Percentiles rank a stretch among this genome's conserved stretches.
phyloP scores from a whole-genome alignment of 2,113 vertebrate species.

The Propithecus coquereli region DNA sequence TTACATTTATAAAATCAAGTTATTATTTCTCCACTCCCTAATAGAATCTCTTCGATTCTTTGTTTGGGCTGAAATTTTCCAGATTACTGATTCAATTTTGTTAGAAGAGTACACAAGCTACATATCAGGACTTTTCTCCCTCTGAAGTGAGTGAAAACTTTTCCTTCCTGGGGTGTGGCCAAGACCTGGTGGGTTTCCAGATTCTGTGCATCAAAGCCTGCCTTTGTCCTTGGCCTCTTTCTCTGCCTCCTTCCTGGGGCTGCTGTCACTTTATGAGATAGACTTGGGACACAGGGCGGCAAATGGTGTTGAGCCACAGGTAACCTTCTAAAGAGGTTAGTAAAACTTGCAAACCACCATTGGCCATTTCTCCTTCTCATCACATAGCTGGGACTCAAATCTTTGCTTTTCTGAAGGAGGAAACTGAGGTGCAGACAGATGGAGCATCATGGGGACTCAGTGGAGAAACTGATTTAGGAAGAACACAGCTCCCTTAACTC shows the following conservation, averaged over 20 bases:
- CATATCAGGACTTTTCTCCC: neutral
- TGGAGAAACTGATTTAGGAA: neutral
- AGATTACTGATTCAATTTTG: slow-evolving; percentile 22
- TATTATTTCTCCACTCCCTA: neutral
- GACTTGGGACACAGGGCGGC: neutral
- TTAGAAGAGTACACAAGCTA: slow-evolving; percentile 10
- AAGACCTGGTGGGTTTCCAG: neutral
- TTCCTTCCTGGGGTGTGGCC: neutral
- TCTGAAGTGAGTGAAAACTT: neutral
- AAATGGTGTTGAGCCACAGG: neutral
- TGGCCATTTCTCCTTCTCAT: neutral
- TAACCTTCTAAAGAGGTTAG: neutral
- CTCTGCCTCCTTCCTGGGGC: neutral
- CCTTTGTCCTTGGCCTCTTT: neutral
- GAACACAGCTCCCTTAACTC: neutral
- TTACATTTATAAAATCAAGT: neutral
- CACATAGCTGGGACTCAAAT: neutral
- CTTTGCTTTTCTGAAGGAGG: neutral
- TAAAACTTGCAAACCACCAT: neutral
- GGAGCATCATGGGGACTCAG: neutral
- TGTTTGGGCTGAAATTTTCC: neutral
- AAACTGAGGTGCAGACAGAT: neutral
- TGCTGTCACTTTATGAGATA: neutral
- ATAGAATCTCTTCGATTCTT: neutral
- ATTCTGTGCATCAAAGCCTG: neutral